Percentiles rank a stretch among this genome's conserved stretches.
Evolutionary conservation across 2,888 invertebrate genomes (phyloP).

Genomic region (Nomada hirtipes): DNA sequence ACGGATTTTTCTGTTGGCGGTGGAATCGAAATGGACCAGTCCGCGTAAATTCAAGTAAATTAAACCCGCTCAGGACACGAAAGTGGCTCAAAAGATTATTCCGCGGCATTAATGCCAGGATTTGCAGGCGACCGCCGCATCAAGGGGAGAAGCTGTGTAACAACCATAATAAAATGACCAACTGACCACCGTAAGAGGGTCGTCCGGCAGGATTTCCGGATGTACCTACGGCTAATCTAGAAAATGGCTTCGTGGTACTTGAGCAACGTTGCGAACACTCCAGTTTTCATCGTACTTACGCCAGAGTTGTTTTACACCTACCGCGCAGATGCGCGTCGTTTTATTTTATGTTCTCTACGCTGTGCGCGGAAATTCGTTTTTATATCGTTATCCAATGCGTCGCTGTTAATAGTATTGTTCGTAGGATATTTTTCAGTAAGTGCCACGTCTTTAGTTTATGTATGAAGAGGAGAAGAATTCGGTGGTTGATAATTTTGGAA

Average conservation of each 20-base stretch:
- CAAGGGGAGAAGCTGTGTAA: constrained; percentile 50
- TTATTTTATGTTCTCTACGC: not conserved
- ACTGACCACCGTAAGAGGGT: constrained; percentile 55
- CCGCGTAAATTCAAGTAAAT: constrained; percentile 64
- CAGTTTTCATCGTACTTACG: constrained; percentile 39
- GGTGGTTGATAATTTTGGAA: too few relatives aligned
- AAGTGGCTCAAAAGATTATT: constrained; percentile 70
- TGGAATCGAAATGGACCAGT: too few relatives aligned
- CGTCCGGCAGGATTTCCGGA: constrained; percentile 43
- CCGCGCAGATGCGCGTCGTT: not conserved
- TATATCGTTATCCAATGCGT: too few relatives aligned
- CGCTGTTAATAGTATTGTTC: too few relatives aligned
- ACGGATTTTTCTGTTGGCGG: not conserved
- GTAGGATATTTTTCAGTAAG: too few relatives aligned
- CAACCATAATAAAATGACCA: constrained; percentile 71
- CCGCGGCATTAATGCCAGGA: constrained; percentile 63
- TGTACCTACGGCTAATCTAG: constrained; percentile 53
- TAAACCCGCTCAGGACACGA: constrained; percentile 50
- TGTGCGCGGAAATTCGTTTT: too few relatives aligned
- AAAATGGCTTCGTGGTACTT: constrained; percentile 49
- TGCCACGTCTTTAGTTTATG: too few relatives aligned
- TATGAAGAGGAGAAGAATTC: too few relatives aligned
- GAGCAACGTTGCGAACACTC: constrained; percentile 47
- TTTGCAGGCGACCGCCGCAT: constrained; percentile 57
- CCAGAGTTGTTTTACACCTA: not conserved